Conservation (phyloP, 2,888 invertebrate genomes). For the Odiellus spinosus region DNA sequence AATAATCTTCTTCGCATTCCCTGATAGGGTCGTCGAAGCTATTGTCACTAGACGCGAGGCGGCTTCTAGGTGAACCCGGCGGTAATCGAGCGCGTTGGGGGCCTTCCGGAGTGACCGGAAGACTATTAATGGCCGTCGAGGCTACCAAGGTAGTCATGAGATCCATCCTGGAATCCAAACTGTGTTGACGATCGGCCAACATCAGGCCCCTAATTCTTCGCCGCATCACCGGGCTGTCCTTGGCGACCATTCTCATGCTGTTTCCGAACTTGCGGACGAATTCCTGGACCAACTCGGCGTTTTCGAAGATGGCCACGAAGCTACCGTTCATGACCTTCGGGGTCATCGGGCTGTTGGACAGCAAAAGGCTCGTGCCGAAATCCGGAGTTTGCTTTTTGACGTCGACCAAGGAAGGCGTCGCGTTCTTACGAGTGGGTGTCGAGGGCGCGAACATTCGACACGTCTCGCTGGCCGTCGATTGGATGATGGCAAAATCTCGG, state of each 20-base stretch:
- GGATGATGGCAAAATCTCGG: conserved; percentile 56
- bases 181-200: conserved; percentile 79
- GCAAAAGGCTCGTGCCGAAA: conserved; percentile 78
- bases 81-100: too few species aligned
- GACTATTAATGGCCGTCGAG: conserved; percentile 5
- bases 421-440: conserved; percentile 36
- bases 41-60: too few species aligned
- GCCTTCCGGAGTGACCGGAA: too few species aligned
- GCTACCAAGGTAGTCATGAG: conserved; percentile 39
- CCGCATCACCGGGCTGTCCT: conserved; percentile 66
- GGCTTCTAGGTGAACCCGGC: too few species aligned
- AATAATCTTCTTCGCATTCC: too few species aligned
- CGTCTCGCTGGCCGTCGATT: conserved; percentile 28
- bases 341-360: conserved; percentile 89
- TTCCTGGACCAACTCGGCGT: conserved; percentile 49
- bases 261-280: conserved; percentile 53
- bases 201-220: conserved; percentile 70
- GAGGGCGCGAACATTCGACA: conserved; percentile 43
- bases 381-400: conserved; percentile 66
- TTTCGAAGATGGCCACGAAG: conserved; percentile 77
- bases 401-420: conserved; percentile 38
- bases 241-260: conserved; percentile 47
- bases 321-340: conserved; percentile 88
- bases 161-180: conserved; percentile 77
- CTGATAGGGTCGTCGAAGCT: too few species aligned